Percentiles rank a stretch among this genome's conserved stretches.
Evolutionary conservation across 2,113 vertebrate species (phyloP).

Genomic region (Nerophis ophidion): DNA sequence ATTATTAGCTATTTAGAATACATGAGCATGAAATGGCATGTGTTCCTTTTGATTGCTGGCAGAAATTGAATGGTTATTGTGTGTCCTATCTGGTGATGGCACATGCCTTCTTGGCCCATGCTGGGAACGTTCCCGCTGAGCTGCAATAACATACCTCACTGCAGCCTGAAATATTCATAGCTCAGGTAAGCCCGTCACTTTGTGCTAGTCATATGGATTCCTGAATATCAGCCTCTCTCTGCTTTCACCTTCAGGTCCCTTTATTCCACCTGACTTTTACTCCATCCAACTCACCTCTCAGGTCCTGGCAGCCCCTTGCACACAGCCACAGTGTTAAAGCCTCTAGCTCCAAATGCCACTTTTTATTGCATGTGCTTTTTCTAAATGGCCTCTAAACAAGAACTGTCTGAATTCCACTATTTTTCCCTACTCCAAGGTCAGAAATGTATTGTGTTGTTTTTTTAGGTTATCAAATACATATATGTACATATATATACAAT

Average conservation of each 20-base stretch:
- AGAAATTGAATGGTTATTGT: constrained; percentile 14
- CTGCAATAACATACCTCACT: constrained; percentile 69
- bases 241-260: constrained; percentile 49
- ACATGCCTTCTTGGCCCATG: constrained; percentile 52
- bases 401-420: neutral
- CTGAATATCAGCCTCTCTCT: constrained; percentile 56
- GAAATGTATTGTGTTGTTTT: too few species aligned
- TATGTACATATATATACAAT: neutral
- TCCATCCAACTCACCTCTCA: constrained; percentile 37
- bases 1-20: constrained; percentile 29
- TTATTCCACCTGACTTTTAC: constrained; percentile 49
- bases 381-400: constrained; percentile 7
- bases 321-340: constrained; percentile 14
- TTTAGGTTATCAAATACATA: neutral
- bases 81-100: constrained; percentile 51
- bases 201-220: constrained; percentile 62
- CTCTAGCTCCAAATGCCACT: constrained; percentile 35
- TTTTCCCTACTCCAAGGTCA: neutral
- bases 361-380: constrained; percentile 17
- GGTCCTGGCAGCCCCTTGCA: constrained; percentile 22
- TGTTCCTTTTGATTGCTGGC: constrained; percentile 30
- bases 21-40: constrained; percentile 40
- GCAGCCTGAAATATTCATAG: constrained; percentile 71
- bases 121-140: constrained; percentile 60
- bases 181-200: constrained; percentile 61